Evolutionary conservation across 2,113 vertebrate genomes (phyloP).

Genomic region (Vireo altiloquus): DNA sequence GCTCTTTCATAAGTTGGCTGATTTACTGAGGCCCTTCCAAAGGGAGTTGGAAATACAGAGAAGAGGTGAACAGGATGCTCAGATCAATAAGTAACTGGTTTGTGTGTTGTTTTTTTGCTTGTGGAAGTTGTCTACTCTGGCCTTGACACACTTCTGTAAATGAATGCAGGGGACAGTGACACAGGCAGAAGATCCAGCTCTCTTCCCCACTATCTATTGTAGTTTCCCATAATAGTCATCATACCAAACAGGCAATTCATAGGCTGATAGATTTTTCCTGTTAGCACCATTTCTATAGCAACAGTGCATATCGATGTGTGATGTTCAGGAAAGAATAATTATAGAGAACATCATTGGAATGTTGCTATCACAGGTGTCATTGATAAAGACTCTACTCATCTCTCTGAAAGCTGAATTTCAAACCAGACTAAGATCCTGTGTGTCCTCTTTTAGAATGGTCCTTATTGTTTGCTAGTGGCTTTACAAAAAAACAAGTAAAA

Average conservation of each 20-base stretch:
- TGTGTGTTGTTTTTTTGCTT: background rate
- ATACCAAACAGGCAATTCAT: background rate
- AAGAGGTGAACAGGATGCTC: background rate
- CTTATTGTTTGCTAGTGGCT: background rate
- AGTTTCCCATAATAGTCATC: background rate
- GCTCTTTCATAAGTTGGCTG: background rate
- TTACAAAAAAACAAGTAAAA: background rate
- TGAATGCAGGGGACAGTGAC: background rate
- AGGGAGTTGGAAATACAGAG: background rate
- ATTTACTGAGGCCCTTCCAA: background rate
- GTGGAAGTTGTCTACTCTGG: background rate
- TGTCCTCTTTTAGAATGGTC: background rate
- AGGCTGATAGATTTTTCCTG: background rate
- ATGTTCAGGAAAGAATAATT: background rate
- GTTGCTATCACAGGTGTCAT: background rate
- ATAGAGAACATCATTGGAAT: background rate
- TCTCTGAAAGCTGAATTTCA: background rate
- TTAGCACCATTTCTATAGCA: slow-evolving; percentile 8
- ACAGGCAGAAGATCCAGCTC: background rate
- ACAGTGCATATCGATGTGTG: accelerated
- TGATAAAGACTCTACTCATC: background rate
- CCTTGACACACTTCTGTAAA: background rate
- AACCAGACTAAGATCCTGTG: background rate
- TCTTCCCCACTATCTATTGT: background rate
- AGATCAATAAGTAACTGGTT: background rate